Evolutionary conservation across 2,888 invertebrate species (phyloP), one percentile per base, ranked within the genome.

Genomic region (Eupithecia exiguata): DNA sequence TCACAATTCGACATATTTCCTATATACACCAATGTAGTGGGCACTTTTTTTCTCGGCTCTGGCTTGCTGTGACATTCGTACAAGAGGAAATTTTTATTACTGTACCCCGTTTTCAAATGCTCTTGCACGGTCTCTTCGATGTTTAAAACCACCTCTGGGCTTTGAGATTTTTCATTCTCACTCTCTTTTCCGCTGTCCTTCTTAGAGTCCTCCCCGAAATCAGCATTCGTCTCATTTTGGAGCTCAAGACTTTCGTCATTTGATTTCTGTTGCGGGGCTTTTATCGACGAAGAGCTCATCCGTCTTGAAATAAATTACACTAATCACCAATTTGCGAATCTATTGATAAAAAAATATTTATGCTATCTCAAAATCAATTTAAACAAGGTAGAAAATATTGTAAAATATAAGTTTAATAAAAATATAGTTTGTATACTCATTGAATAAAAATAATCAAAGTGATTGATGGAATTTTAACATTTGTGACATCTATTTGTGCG

Each of bases 151-250:
- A 66, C 66, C 12, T 66, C 40, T 35, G 16, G 7, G 16, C 36
- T 66, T 21, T 38, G 40, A 21, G 40, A 5, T 14, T 66, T 66
- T 66, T 66, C 66, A 66, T 66, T 66, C 16, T 66, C 21, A 40
- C 40, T 40, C 14, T 66, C 66, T 25, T 43, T 66, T 21, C 14
- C 58, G 14, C 14, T 40, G 7, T 40, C 66, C 5, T 66, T 66
- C 12, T 38, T 66, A 7, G n/a, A 14, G 7, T 38, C n/a, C 14
- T 66, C 66, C 25, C 25, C 7, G 25, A 43, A 21, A 25, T 66
- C 65, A 6, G 65, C 18, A 18, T 18, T n/a, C 1, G 18, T n/a
- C 6, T 66, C 40, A 25, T 40, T 66, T 40, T 66, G 66, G 25
- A 40, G 35, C 36, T 36, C 66, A 16, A 35, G 16, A 18, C 12